Evolutionary conservation across 2,113 vertebrate species (phyloP).

Genomic region (Aptenodytes forsteri): DNA sequence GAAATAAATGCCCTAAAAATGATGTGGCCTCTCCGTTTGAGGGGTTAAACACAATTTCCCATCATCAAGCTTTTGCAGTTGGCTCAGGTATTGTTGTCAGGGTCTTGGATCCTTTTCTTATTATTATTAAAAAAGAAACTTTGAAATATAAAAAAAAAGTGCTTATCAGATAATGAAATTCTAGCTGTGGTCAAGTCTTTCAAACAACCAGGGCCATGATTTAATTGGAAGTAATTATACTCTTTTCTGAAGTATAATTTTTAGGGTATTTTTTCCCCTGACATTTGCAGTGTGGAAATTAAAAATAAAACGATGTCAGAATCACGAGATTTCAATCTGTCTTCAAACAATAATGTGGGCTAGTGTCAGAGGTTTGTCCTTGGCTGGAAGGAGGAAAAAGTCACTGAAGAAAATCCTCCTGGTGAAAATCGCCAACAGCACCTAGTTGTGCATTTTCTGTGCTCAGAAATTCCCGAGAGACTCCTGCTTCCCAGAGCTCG

Average conservation of each 20-base stretch:
- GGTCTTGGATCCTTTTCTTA: slow-evolving; percentile 15
- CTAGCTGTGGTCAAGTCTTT: slow-evolving; percentile 69
- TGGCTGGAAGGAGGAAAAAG: slow-evolving; percentile 18
- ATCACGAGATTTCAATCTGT: slow-evolving; percentile 52
- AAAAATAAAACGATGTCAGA: slow-evolving; percentile 70
- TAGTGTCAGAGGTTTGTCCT: slow-evolving; percentile 66
- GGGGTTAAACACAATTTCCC: slow-evolving; percentile 45
- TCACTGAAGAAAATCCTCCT: slow-evolving; percentile 3
- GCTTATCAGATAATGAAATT: slow-evolving; percentile 74
- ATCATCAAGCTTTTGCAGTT: neutral
- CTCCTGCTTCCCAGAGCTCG: neutral
- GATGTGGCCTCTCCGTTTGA: neutral
- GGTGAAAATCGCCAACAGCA: neutral
- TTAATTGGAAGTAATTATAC: slow-evolving; percentile 74
- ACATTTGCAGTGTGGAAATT: slow-evolving; percentile 66
- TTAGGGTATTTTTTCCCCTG: slow-evolving; percentile 72
- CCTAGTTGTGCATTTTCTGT: neutral
- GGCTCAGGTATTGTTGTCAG: slow-evolving; percentile 48
- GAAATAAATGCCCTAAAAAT: slow-evolving; percentile 28
- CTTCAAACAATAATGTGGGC: slow-evolving; percentile 61
- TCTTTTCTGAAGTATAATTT: slow-evolving; percentile 72
- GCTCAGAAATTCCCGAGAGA: neutral
- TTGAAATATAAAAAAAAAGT: slow-evolving; percentile 37
- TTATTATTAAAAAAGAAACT: slow-evolving; percentile 48
- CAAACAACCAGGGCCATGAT: slow-evolving; percentile 63